Evolutionary conservation across 2,113 vertebrate species (phyloP).

Genomic region (Alethe diademata): DNA sequence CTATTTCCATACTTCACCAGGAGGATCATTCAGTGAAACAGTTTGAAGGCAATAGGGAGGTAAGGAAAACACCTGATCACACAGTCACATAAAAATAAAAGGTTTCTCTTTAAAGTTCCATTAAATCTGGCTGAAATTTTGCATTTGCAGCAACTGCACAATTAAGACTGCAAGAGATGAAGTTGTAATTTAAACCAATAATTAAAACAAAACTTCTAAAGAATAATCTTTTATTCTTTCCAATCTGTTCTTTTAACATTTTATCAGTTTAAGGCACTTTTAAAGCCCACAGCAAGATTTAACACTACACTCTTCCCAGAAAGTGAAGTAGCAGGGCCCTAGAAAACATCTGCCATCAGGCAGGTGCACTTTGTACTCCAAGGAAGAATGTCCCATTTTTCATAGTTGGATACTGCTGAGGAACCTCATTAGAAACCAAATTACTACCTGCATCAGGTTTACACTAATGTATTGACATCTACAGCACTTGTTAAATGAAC

Average conservation of each 20-base stretch:
- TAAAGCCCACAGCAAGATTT: neutral
- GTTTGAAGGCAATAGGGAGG: neutral
- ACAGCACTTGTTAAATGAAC: constrained; percentile 71
- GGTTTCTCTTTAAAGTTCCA: neutral
- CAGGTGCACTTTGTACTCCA: constrained; percentile 14
- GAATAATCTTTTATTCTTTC: neutral
- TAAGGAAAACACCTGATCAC: neutral
- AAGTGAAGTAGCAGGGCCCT: neutral
- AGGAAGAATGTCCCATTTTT: constrained; percentile 47
- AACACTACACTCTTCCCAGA: neutral
- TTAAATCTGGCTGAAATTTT: neutral
- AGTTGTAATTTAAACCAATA: constrained; percentile 1
- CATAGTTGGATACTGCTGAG: constrained; percentile 44
- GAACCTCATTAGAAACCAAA: constrained; percentile 74
- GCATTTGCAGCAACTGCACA: neutral
- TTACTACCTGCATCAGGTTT: constrained; percentile 70
- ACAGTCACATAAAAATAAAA: neutral
- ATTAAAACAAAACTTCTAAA: constrained; percentile 12
- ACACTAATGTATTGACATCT: constrained; percentile 71
- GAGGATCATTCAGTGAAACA: neutral
- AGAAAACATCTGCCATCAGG: constrained; percentile 3
- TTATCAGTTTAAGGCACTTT: neutral
- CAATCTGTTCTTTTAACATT: neutral
- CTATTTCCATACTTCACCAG: neutral
- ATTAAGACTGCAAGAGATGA: neutral